Percentiles rank a stretch among this genome's conserved stretches.
Conservation (phyloP, 2,113 vertebrate genomes). For the Equus quagga region DNA sequence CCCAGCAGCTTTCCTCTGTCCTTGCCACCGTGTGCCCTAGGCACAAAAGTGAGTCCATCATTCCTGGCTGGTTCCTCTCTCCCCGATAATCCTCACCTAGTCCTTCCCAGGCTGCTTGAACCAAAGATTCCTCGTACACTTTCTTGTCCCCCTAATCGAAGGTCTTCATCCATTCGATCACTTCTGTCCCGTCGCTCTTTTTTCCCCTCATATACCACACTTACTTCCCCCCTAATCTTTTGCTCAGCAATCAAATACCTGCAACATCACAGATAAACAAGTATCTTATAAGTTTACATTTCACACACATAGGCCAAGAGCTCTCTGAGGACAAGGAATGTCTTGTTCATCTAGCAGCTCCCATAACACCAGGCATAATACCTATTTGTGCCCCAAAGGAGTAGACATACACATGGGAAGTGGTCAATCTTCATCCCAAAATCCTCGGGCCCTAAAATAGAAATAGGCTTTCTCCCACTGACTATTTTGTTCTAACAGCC, state of each 20-base stretch:
- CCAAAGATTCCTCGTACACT: background rate
- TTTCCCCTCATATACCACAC: background rate
- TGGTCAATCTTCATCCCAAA: background rate
- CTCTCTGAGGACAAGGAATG: background rate
- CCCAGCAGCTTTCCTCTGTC: background rate
- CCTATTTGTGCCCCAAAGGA: background rate
- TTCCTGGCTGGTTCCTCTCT: background rate
- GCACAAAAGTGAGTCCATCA: background rate
- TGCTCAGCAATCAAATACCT: background rate
- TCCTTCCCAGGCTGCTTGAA: background rate
- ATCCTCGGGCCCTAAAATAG: background rate
- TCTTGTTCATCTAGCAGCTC: background rate
- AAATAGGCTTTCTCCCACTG: background rate
- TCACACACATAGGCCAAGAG: background rate
- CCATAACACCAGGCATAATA: background rate
- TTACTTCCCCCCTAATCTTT: background rate
- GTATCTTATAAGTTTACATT: background rate
- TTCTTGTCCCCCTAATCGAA: background rate
- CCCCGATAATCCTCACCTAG: background rate
- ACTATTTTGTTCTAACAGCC: slow-evolving; percentile 33
- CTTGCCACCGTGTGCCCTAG: background rate
- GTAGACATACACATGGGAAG: background rate
- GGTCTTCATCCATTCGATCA: background rate
- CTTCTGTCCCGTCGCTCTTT: background rate
- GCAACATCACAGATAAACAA: background rate